Evolutionary conservation across 2,797 vertebrate genomes (phyloP).

Genomic region (Molossus alvarezi): DNA sequence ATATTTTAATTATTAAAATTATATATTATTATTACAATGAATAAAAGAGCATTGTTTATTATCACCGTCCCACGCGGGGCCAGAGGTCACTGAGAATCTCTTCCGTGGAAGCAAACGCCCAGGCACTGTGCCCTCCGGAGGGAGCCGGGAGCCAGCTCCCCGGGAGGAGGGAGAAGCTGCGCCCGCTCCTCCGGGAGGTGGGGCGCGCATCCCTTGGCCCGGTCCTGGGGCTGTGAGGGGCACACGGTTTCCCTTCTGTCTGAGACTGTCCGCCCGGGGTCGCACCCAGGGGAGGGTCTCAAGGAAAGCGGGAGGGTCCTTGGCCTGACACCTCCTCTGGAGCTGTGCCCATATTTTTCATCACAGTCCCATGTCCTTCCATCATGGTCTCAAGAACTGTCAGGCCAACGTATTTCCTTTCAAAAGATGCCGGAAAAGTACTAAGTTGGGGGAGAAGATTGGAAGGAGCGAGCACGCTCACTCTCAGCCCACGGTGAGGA

Average conservation of each 20-base stretch:
- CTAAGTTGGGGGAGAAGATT: not conserved
- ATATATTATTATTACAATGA: not conserved
- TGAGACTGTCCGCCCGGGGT: not conserved
- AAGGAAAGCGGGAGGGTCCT: not conserved
- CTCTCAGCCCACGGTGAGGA: not conserved
- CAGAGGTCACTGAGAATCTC: not conserved
- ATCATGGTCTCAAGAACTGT: not conserved
- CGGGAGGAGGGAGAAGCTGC: not conserved
- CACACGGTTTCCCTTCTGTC: not conserved
- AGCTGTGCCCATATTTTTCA: not conserved
- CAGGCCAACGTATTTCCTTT: not conserved
- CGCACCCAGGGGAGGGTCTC: not conserved
- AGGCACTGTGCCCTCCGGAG: too few species aligned
- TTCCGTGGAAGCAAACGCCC: not conserved
- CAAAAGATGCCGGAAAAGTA: not conserved
- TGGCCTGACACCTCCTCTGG: not conserved
- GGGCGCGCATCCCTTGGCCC: not conserved
- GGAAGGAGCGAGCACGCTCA: not conserved
- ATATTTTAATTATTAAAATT: not conserved
- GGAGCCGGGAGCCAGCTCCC: not conserved
- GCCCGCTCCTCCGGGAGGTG: not conserved
- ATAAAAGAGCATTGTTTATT: not conserved
- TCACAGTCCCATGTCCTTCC: not conserved
- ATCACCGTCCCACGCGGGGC: not conserved
- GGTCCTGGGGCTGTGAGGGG: not conserved